Evolutionary conservation across 2,113 vertebrate species (phyloP), one percentile per base, ranked within the genome.

Genomic region (Indicator maculatus): DNA sequence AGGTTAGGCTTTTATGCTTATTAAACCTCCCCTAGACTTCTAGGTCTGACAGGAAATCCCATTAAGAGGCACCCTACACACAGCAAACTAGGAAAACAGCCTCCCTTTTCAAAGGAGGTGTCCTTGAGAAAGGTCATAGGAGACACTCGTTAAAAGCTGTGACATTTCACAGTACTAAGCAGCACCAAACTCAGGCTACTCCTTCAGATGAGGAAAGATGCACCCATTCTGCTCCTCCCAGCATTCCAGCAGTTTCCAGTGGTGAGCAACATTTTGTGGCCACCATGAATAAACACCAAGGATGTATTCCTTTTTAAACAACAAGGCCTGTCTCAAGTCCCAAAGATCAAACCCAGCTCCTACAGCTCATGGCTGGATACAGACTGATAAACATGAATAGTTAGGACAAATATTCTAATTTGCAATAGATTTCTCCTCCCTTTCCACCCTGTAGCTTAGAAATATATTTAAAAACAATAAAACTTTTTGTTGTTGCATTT

Each of bases 381-480:
- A 61, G 73, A 28, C 30, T 36, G 64, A 19, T 83, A 86, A 88
- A 20, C 0, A 0, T 5, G 69, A 83, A 38, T 8, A 72, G 27
- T 23, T 12, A 78, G 50, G 39, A 79, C 30, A 86, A 88, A 86
- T 78, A 69, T 11, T 72, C 73, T 76, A 55, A 78, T 86, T 80
- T 83, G 14, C 31, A 60, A 38, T 41, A 65, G 58, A 58, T 86
- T 93, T 86, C 36, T 78, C 44, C 20, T 81, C 81, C 30, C 20
- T 15, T 75, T 86, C 61, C 33, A 52, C 19, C 50, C 26, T 0
- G 0, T 38, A 75, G 79, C 79, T 72, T 44, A 65, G 23, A 88
- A 73, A 84, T 82, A 83, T 23, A 70, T 81, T 90, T 82, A 72
- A 95, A 94, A 94, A 59, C 61, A 90, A 69, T 86, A 95, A 19